A percentile compares a stretch with the other conserved stretches of the same genome.
phyloP scores from a whole-genome alignment of 2,888 invertebrate genomes.

The Tanypteryx hageni region DNA sequence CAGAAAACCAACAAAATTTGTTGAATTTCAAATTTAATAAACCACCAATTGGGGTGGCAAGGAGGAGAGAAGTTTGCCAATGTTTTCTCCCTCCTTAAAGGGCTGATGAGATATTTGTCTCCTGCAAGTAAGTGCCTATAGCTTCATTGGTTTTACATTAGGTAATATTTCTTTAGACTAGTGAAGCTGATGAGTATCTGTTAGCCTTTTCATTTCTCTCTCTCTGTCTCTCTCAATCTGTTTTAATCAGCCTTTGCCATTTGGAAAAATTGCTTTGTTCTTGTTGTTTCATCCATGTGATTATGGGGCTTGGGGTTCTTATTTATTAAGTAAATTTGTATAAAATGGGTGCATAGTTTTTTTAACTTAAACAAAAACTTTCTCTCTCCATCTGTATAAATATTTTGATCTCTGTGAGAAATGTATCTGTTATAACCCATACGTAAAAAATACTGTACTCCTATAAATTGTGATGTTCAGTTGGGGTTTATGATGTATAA shows the following conservation, averaged over 20 bases:
- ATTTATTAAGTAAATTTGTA: neutral
- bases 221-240: constrained; percentile 51
- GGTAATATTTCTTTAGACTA: constrained; percentile 57
- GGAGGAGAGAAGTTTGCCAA: constrained; percentile 51
- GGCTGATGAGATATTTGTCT: constrained; percentile 55
- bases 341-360: neutral
- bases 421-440: neutral
- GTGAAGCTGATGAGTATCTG: constrained; percentile 31
- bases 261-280: neutral
- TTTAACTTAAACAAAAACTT: neutral
- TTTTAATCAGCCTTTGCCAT: constrained; percentile 45
- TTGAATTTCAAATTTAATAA: constrained; percentile 49
- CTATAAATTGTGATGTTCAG: neutral
- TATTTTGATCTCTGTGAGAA: neutral
- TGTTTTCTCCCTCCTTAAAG: constrained; percentile 53
- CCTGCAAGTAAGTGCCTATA: constrained; percentile 62
- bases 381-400: neutral
- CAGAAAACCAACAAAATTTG: constrained; percentile 56
- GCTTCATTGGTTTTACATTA: constrained; percentile 57
- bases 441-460: neutral
- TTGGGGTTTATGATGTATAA: neutral
- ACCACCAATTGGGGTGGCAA: constrained; percentile 51
- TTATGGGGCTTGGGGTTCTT: constrained; percentile 15
- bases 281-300: neutral
- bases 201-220: constrained; percentile 59